phyloP scores from a whole-genome alignment of 1,140 invertebrate species.

The Cydia pomonella region DNA sequence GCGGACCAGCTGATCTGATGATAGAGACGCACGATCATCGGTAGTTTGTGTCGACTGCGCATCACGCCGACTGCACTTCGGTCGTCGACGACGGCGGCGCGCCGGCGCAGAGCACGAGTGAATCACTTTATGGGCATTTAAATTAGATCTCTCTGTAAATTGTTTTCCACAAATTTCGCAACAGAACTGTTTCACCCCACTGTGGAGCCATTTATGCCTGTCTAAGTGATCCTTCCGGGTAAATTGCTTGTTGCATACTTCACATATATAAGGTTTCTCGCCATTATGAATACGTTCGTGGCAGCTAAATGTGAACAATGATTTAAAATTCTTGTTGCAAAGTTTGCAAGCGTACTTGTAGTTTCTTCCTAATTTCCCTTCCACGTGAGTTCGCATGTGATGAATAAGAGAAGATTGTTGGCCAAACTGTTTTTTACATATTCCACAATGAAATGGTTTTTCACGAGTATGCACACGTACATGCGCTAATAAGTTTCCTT shows the following conservation, averaged over 20 bases:
- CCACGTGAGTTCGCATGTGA: neutral
- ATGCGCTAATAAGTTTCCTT: neutral
- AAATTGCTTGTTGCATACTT: neutral
- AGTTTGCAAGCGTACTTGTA: neutral
- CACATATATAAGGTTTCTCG: neutral
- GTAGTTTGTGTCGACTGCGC: neutral
- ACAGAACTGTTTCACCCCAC: neutral
- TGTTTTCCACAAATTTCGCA: neutral
- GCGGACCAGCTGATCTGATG: neutral
- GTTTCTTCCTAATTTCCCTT: neutral
- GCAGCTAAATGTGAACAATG: neutral
- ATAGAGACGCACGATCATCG: neutral
- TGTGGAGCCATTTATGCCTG: constrained; percentile 1
- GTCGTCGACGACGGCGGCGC: neutral
- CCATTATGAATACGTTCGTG: constrained; percentile 7
- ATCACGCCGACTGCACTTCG: neutral
- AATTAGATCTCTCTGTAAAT: neutral
- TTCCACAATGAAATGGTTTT: neutral
- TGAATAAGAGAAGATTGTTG: constrained; percentile 10
- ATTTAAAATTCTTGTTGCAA: neutral
- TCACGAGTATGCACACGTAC: constrained; percentile 1
- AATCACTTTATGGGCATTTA: neutral
- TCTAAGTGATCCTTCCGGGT: neutral
- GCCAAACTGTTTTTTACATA: neutral
- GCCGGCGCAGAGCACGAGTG: neutral